Base-by-base conservation (phyloP, 2,113 vertebrate genomes). In the Oreochromis spilurus region DNA sequence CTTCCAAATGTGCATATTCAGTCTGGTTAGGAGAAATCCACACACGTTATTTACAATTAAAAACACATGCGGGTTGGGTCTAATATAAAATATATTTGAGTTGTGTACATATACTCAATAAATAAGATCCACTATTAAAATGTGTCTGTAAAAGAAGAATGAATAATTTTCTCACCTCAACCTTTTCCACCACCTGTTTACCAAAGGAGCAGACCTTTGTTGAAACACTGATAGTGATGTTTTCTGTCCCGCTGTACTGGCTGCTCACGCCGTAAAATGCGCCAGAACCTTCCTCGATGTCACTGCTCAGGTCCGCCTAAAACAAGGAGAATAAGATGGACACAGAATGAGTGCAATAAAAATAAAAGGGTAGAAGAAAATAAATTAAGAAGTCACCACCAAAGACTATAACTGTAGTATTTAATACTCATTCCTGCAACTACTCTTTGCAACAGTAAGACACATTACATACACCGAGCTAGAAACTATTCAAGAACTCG, bases 201-300 rank as follows among this genome's bases (percentile, higher is more conserved):
- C 98, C 98, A 38, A 99, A 99, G 84, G 98, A 99, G 97, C 98
- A 99, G 93, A 98, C 98, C 91, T 99, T 99, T 82, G 98, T 99
- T 89, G 98, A 99, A 81, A 98, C 97, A 0, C 97, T 98, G 95
- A 99, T 97, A 82, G 97, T 98, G 97, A 98, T 98, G 94, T 98
- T 98, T 82, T 99, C 98, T 1, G 97, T 93, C 0, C 97, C 98
- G 86, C 97, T 98, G 96, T 99, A 99, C 93, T 98, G 98, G 89
- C 98, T 98, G 95, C 98, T 99, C 91, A 99, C 98, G 1, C 98
- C 98, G 0, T 99, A 99, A 93, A 99, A 99, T 4, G 96, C 97
- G 40, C 97, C 97, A 0, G 98, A 97, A 50, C 98, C 97, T 1
- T 99, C 98, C 94, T 99, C 97, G 45, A 97, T 80, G 0, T 97